Percentiles rank a stretch among this genome's conserved stretches.
phyloP scores from a whole-genome alignment of 2,113 vertebrate genomes.

The Syngnathus floridae region DNA sequence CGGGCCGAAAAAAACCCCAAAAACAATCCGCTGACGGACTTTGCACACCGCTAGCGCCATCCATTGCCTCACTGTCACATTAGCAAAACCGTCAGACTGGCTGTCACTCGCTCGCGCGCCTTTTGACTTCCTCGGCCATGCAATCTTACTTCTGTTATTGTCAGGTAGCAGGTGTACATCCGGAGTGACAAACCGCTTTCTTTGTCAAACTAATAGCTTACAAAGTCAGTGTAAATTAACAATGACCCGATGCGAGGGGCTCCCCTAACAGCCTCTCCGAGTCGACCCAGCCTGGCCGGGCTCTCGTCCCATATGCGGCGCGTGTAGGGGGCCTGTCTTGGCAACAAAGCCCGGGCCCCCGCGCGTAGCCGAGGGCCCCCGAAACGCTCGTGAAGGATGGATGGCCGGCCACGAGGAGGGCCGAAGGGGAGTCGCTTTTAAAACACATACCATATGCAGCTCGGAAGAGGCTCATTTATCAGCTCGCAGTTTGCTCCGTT shows the following conservation, averaged over 20 bases:
- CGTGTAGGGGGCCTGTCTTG: conserved; percentile 74
- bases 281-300: conserved; percentile 54
- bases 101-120: conserved; percentile 48
- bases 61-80: conserved; percentile 44
- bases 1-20: too few relatives aligned
- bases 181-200: conserved; percentile 59
- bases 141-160: conserved; percentile 56
- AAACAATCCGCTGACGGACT: too few relatives aligned
- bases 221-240: conserved; percentile 69
- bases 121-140: conserved; percentile 47
- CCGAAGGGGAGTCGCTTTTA: conserved; percentile 68
- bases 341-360: conserved; percentile 66
- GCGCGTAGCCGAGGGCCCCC: conserved; percentile 60
- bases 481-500: conserved; percentile 65
- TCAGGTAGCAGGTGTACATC: conserved; percentile 68
- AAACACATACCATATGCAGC: conserved; percentile 75
- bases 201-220: conserved; percentile 65
- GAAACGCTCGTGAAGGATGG: conserved; percentile 70
- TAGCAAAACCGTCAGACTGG: conserved; percentile 59
- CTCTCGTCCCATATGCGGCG: conserved; percentile 66
- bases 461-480: conserved; percentile 73
- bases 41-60: too few relatives aligned
- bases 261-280: conserved; percentile 57
- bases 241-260: conserved; percentile 62
- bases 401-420: conserved; percentile 59